Evolutionary conservation across 23 tunicate species (phyloP), one percentile per base, ranked within the genome.

Genomic region (Styela clava): DNA sequence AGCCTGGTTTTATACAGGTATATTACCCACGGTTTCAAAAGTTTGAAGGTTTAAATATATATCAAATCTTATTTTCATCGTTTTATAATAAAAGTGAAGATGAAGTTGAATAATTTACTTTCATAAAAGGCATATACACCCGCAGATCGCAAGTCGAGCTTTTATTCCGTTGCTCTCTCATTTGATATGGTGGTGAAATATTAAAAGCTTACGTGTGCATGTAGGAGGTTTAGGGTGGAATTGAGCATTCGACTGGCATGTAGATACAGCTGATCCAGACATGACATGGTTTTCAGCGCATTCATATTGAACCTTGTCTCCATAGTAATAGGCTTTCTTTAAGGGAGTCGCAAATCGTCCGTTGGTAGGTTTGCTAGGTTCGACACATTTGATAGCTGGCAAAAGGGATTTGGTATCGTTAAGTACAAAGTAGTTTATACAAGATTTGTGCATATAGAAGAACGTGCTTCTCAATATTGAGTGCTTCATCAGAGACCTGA

Each of bases 121-220:
- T n/a, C n/a, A n/a, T n/a, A n/a, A n/a, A n/a, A n/a, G n/a, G n/a
- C n/a, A n/a, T n/a, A n/a, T n/a, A n/a, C n/a, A n/a, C n/a, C n/a
- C n/a, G n/a, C n/a, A n/a, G n/a, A n/a, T n/a, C n/a, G n/a, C n/a
- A n/a, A n/a, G n/a, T n/a, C n/a, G n/a, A n/a, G n/a, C n/a, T n/a
- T n/a, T n/a, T n/a, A n/a, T n/a, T n/a, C n/a, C n/a, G n/a, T n/a
- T n/a, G n/a, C n/a, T n/a, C n/a, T n/a, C n/a, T n/a, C 56, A 44
- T 44, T 44, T 44, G 9, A 44, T 44, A 5, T 12, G 12, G 12
- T 5, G 12, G 12, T 12, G 56, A 44, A 12, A 44, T 44, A 44
- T 44, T 5, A 7, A 44, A 44, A 44, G 7, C 56, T 76, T 76
- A 76, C 81, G 81, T 76, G 28, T 76, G 81, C 81, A 76, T 20